These are phyloP conservation scores for Mobula birostris DNA, from an alignment of 2,113 vertebrate genomes.

Conservation along the genomic window DNA sequence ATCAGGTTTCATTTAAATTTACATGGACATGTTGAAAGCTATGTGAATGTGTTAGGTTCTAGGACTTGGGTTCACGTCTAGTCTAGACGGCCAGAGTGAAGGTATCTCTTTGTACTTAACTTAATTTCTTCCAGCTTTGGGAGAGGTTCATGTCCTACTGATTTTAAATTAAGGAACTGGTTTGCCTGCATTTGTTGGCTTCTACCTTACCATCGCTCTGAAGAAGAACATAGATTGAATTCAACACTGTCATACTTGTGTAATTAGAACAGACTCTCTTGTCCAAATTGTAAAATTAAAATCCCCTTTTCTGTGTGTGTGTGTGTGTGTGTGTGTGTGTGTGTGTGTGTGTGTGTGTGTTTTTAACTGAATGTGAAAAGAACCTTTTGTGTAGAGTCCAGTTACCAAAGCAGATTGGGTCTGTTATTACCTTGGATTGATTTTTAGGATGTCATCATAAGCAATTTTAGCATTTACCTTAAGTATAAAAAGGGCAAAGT, in stretches of 20 bases:
- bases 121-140: constrained; percentile 6
- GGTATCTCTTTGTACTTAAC: background rate
- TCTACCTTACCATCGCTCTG: background rate
- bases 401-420: background rate
- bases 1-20: constrained; percentile 31
- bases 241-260: background rate
- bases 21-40: background rate
- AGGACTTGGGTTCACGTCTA: background rate
- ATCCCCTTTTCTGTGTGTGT: background rate
- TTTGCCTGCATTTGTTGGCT: background rate
- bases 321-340: background rate
- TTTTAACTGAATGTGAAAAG: background rate
- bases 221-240: background rate
- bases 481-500: background rate
- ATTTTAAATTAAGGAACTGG: background rate
- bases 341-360: background rate
- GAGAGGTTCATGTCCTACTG: background rate
- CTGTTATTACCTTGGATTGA: background rate
- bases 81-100: background rate
- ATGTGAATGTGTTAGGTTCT: background rate
- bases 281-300: background rate
- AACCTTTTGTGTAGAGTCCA: background rate
- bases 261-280: background rate
- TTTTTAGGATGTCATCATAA: background rate
- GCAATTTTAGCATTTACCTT: background rate